These are phyloP conservation scores for Brenthis ino DNA, from an alignment of 2,888 invertebrate genomes.

Conservation along the genomic window DNA sequence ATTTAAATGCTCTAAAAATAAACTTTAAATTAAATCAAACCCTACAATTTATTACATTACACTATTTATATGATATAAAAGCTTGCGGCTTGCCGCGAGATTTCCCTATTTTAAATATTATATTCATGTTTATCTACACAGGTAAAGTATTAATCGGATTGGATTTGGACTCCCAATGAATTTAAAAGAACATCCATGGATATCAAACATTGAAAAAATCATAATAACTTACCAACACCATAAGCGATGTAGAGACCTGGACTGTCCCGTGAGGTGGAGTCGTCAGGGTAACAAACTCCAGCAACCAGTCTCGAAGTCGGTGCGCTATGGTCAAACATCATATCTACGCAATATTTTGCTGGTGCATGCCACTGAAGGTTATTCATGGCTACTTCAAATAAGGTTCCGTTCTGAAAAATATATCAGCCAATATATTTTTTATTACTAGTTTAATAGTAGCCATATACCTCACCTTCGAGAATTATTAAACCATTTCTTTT, in stretches of 20 bases:
- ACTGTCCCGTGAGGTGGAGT: slow-evolving; percentile 52
- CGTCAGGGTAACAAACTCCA: slow-evolving; percentile 61
- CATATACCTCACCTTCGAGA: not conserved
- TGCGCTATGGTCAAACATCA: slow-evolving; percentile 50
- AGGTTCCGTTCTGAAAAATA: slow-evolving; percentile 64
- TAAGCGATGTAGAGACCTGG: slow-evolving; percentile 60
- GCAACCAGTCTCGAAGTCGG: slow-evolving; percentile 55
- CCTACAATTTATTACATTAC: no score
- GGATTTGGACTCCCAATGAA: no score
- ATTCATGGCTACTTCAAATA: slow-evolving; percentile 55
- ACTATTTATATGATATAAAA: no score
- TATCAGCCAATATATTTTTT: not conserved
- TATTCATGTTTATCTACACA: no score
- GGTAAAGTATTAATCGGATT: no score
- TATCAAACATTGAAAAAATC: no score
- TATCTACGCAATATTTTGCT: slow-evolving; percentile 61
- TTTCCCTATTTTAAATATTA: no score
- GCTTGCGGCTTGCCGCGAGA: no score
- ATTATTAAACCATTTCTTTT: not conserved
- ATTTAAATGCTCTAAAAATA: no score
- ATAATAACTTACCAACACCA: slow-evolving; percentile 60
- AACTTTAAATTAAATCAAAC: no score
- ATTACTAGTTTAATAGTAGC: not conserved
- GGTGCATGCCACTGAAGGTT: slow-evolving; percentile 57
- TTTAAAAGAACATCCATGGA: no score